These are phyloP conservation scores for Lota lota DNA, from an alignment of 2,113 vertebrate species.

Conservation along the genomic window DNA sequence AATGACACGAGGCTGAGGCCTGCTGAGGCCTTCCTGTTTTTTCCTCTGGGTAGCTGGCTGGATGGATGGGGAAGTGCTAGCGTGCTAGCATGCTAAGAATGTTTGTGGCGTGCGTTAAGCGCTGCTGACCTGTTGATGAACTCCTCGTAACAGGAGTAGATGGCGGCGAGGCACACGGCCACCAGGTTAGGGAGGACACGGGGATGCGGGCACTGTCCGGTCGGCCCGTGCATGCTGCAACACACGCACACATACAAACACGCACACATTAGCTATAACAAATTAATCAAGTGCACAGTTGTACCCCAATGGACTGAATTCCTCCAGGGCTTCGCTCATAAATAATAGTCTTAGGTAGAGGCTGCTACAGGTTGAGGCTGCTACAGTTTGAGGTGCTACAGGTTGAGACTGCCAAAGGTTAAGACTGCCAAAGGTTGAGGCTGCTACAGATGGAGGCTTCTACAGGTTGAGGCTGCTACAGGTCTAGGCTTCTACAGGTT, in stretches of 20 bases:
- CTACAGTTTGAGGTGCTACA: too few relatives aligned
- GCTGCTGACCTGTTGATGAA: conserved; percentile 96
- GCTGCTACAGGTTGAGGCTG: too few relatives aligned
- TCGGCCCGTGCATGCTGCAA: conserved; percentile 96
- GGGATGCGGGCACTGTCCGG: conserved; percentile 96
- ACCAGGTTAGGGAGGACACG: conserved; percentile 97
- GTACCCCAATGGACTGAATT: too few relatives aligned
- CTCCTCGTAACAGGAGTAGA: conserved; percentile 98
- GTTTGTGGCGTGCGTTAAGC: neutral
- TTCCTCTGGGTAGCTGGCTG: neutral
- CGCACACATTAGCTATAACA: neutral
- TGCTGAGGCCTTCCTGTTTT: too few relatives aligned
- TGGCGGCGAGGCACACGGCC: conserved; percentile 96
- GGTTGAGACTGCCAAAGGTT: too few relatives aligned
- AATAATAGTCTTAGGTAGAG: too few relatives aligned
- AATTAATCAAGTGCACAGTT: neutral
- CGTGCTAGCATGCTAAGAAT: neutral
- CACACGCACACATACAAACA: conserved; percentile 23
- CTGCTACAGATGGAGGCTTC: too few relatives aligned
- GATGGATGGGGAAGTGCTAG: neutral
- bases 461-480: too few relatives aligned
- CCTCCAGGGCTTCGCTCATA: too few relatives aligned
- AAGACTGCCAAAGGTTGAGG: too few relatives aligned
- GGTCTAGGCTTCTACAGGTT: too few relatives aligned
- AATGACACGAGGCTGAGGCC: too few relatives aligned